Conservation (phyloP, 2,113 vertebrate species). For the Lophotis ruficrista region DNA sequence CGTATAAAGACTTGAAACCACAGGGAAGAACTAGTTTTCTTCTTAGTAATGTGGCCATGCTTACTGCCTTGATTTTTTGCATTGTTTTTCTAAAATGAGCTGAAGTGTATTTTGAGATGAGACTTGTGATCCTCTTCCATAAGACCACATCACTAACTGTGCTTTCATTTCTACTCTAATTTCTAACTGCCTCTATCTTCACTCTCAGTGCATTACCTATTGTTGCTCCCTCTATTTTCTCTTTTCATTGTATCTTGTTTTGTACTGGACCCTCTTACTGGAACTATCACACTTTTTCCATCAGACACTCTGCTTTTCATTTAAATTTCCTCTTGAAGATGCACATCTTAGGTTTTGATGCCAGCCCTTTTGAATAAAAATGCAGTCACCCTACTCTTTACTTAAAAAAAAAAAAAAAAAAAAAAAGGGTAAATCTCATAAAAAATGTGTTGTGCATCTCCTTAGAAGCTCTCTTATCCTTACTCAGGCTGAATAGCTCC, state of each 20-base stretch:
- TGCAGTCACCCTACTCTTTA: neutral
- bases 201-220: neutral
- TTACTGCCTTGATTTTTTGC: neutral
- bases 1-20: neutral
- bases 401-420: neutral
- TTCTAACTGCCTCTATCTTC: neutral
- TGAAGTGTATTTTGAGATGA: neutral
- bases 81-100: neutral
- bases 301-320: neutral
- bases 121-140: neutral
- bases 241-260: neutral
- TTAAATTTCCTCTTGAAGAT: conserved; percentile 2
- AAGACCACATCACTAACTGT: neutral
- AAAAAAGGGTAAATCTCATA: neutral
- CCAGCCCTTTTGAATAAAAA: conserved; percentile 4
- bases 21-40: neutral
- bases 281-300: neutral
- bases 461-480: neutral
- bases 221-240: neutral
- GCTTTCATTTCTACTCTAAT: neutral
- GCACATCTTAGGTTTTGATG: neutral
- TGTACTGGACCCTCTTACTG: neutral
- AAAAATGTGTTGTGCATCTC: neutral
- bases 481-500: neutral
- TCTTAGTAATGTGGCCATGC: neutral